Percentiles rank a stretch among this genome's conserved stretches.
These are phyloP conservation scores for Trichoplusia ni DNA, from an alignment of 1,140 invertebrate species.

Conservation along the genomic window DNA sequence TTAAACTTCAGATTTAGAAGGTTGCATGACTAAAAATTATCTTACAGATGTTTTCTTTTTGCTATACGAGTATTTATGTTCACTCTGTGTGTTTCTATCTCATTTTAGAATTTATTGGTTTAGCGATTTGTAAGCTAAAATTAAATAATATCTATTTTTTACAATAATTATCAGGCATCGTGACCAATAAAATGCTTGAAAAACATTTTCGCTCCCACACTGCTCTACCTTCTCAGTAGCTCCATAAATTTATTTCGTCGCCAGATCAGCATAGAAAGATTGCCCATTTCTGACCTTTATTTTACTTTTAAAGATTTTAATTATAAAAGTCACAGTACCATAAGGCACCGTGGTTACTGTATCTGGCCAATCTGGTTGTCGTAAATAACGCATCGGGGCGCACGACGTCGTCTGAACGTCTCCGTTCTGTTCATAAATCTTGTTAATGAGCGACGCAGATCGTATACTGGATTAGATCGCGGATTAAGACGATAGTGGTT, in stretches of 20 bases:
- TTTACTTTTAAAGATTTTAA: constrained; percentile 35
- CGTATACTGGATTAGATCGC: constrained; percentile 69
- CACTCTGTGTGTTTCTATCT: neutral
- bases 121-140: no score
- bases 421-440: constrained; percentile 76
- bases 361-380: constrained; percentile 66
- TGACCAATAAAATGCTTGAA: no score
- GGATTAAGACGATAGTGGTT: constrained; percentile 45
- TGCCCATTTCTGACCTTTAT: constrained; percentile 19
- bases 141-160: no score
- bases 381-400: constrained; percentile 70
- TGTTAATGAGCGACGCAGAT: constrained; percentile 76
- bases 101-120: no score
- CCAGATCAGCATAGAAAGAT: neutral
- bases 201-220: no score
- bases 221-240: neutral
- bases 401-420: constrained; percentile 66
- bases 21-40: constrained; percentile 21
- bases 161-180: no score
- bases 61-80: constrained; percentile 2
- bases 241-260: neutral
- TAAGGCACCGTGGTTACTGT: constrained; percentile 58
- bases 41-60: neutral
- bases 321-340: constrained; percentile 43
- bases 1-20: constrained; percentile 11